Conservation (phyloP, 2,113 vertebrate species). For the Tachysurus vachellii region DNA sequence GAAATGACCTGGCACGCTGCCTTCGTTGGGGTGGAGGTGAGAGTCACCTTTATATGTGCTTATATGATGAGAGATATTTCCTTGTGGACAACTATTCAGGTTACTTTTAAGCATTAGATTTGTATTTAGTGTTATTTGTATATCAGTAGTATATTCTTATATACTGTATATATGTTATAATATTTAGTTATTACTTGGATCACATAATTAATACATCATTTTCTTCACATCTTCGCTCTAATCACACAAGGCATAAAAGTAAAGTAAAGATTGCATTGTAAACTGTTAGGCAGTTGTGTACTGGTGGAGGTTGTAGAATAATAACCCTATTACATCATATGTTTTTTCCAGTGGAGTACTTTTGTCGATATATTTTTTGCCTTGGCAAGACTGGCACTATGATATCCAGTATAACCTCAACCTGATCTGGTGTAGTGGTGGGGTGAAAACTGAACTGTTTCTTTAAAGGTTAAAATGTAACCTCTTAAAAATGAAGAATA, state of each 20-base stretch:
- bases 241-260: neutral
- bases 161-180: too few species aligned
- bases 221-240: neutral
- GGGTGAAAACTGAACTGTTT: neutral
- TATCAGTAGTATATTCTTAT: too few species aligned
- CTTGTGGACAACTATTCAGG: neutral
- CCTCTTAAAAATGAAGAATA: neutral
- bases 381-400: neutral
- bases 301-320: slow-evolving; percentile 27
- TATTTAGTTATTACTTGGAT: neutral
- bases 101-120: neutral
- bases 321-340: slow-evolving; percentile 35
- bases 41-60: slow-evolving; percentile 49
- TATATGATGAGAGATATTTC: neutral
- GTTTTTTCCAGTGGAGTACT: neutral
- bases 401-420: neutral
- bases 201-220: neutral
- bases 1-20: slow-evolving; percentile 93
- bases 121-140: neutral
- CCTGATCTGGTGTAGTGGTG: neutral
- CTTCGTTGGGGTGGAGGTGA: slow-evolving; percentile 98
- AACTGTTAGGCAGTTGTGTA: neutral
- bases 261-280: too few species aligned
- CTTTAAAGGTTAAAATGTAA: neutral
- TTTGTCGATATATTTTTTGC: neutral